Conservation (phyloP, 2,113 vertebrate species). For the Perca schrenkii region DNA sequence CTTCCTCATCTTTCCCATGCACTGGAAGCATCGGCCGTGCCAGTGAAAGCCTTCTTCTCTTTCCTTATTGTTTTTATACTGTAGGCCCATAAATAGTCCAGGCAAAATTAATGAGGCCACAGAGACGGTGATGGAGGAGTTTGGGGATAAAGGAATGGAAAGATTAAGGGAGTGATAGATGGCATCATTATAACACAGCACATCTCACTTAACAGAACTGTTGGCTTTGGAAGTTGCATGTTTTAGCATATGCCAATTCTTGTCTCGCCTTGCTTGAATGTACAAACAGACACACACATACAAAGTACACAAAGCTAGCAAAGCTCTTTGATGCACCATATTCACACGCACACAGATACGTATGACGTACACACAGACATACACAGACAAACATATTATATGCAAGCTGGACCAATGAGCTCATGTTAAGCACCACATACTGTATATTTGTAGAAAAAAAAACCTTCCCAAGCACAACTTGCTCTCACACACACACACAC, state of each 20-base stretch:
- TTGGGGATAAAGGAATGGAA: constrained; percentile 71
- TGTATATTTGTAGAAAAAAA: neutral
- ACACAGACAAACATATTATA: neutral
- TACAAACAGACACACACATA: constrained; percentile 51
- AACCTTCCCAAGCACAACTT: constrained; percentile 21
- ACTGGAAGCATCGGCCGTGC: constrained; percentile 55
- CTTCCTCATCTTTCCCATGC: constrained; percentile 68
- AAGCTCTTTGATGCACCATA: constrained; percentile 43
- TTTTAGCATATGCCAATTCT: constrained; percentile 62
- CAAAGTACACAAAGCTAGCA: constrained; percentile 5
- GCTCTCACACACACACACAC: constrained; percentile 23
- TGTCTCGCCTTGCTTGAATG: constrained; percentile 36
- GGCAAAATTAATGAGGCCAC: constrained; percentile 79
- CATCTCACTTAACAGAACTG: constrained; percentile 81
- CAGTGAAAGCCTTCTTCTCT: constrained; percentile 66
- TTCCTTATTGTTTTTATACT: constrained; percentile 75
- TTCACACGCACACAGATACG: constrained; percentile 14
- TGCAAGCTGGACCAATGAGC: neutral
- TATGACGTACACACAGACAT: neutral
- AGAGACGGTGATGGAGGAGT: constrained; percentile 74
- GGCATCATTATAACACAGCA: constrained; percentile 80
- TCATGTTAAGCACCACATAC: neutral
- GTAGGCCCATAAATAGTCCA: constrained; percentile 76
- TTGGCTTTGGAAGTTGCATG: constrained; percentile 76
- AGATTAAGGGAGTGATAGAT: constrained; percentile 83